Base-by-base conservation (phyloP, 2,888 invertebrate species). In the Rhimphoctona megacephalus region DNA sequence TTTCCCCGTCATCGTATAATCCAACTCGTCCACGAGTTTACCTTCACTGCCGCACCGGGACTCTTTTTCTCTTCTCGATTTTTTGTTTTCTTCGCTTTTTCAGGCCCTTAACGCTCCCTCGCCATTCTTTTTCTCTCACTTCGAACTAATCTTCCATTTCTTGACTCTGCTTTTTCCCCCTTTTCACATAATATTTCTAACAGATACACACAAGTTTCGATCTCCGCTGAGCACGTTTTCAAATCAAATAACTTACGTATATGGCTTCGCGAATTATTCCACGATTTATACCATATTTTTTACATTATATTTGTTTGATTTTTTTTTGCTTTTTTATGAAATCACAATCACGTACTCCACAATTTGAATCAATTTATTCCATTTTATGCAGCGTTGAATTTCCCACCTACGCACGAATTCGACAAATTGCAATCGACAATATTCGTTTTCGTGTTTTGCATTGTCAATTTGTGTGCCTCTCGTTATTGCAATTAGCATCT, bases 11-110 rank as follows among this genome's bases (percentile, higher is more conserved):
- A 46, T 83, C 66, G 57, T 72, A 79, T 70, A 76, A 70, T 72
- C 80, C 76, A 80, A 72, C 66, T 33, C 61, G 77, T 83, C 77
- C 81, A 69, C 83, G 81, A 83, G 86, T 84, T 86, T 86, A 78
- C 86, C 74, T 81, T 86, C 77, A 86, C 78, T 81, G 86, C 78
- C 86, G 78, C 86, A 77, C 43, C 64, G 86, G 86, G 86, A 86
- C 86, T 67, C 67, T 66, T 76, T 64, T 54, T 39, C 52, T 77
- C 64, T 54, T 54, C 54, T 46, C 66, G 22, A 74, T 69, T 43
- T 46, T 52, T 33, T 19, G 8, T n/a, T 72, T 43, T 25, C 69
- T 22, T 69, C 39, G 52, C 33, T 52, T 25, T 19, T 33, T 39
- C 36, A 9, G 69, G 22, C 57, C 57, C 74, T 57, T 61, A 43